Percentiles rank a stretch among this genome's conserved stretches.
phyloP scores from a whole-genome alignment of 2,113 vertebrate genomes.

The Ammospiza nelsoni region DNA sequence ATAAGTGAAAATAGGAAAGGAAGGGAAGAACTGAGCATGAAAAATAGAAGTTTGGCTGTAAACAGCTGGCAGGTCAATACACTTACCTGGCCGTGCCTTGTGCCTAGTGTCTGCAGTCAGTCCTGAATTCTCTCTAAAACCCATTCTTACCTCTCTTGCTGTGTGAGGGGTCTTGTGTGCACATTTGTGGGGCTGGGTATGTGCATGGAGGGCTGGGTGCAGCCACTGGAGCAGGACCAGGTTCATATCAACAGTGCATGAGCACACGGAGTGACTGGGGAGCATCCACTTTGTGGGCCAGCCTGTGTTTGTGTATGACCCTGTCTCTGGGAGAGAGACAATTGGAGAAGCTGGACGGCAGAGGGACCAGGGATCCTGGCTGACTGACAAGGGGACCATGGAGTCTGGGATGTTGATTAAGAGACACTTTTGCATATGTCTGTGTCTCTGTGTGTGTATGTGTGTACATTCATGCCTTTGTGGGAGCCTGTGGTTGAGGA shows the following conservation, averaged over 20 bases:
- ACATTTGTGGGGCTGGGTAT: too few relatives aligned
- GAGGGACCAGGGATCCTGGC: not conserved
- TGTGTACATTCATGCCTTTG: rapidly evolving
- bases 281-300: rapidly evolving
- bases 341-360: not conserved
- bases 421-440: not conserved
- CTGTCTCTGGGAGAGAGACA: not conserved
- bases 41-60: not conserved
- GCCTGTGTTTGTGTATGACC: not conserved
- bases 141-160: not conserved
- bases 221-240: not conserved
- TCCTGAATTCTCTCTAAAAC: not conserved
- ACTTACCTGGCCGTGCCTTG: not conserved
- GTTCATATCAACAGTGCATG: rapidly evolving
- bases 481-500: not conserved
- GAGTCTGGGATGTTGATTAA: not conserved
- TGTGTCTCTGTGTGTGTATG: too few relatives aligned
- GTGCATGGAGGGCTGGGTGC: not conserved
- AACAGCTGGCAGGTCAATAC: not conserved
- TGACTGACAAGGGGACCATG: not conserved
- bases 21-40: not conserved
- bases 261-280: rapidly evolving
- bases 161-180: not conserved
- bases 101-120: not conserved
- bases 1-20: not conserved